Conservation (phyloP, 2,888 invertebrate species). For the Ichneumon xanthorius region DNA sequence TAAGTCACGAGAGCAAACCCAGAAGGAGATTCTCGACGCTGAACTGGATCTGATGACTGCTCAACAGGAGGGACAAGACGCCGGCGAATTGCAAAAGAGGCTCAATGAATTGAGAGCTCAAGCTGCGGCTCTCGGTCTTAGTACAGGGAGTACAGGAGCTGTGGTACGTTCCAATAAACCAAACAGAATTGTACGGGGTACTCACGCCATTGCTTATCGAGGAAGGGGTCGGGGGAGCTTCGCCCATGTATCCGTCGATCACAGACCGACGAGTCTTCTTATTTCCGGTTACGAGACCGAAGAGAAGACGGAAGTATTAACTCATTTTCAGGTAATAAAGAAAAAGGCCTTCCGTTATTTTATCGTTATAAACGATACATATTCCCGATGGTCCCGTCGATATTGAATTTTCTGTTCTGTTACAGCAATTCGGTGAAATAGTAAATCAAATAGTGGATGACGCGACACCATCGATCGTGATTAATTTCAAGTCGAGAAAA, state of each 20-base stretch:
- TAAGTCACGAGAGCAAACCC: slow-evolving; percentile 92
- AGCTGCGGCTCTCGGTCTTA: slow-evolving; percentile 85
- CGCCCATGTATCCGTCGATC: slow-evolving; percentile 90
- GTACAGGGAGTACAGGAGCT: slow-evolving; percentile 71
- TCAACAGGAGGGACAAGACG: slow-evolving; percentile 95
- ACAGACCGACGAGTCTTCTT: slow-evolving; percentile 93
- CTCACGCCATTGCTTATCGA: slow-evolving; percentile 77
- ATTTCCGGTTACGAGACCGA: slow-evolving; percentile 95
- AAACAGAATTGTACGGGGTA: slow-evolving; percentile 78
- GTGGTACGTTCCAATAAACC: slow-evolving; percentile 74
- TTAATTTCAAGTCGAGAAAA: slow-evolving; percentile 91
- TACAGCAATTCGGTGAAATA: slow-evolving; percentile 94
- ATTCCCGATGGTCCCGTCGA: background rate
- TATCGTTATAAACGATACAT: background rate
- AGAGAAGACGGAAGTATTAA: slow-evolving; percentile 92
- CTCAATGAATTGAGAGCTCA: slow-evolving; percentile 89
- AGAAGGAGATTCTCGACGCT: slow-evolving; percentile 95
- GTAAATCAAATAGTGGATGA: slow-evolving; percentile 92
- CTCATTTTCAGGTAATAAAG: slow-evolving; percentile 92
- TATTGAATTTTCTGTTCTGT: slow-evolving; percentile 53
- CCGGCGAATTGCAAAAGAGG: slow-evolving; percentile 92
- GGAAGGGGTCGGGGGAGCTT: slow-evolving; percentile 84
- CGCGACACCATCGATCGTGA: slow-evolving; percentile 90
- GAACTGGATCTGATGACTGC: slow-evolving; percentile 96
- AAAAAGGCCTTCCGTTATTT: background rate